phyloP scores from a whole-genome alignment of 1,140 invertebrate species.

The Bombus pyrosoma region DNA sequence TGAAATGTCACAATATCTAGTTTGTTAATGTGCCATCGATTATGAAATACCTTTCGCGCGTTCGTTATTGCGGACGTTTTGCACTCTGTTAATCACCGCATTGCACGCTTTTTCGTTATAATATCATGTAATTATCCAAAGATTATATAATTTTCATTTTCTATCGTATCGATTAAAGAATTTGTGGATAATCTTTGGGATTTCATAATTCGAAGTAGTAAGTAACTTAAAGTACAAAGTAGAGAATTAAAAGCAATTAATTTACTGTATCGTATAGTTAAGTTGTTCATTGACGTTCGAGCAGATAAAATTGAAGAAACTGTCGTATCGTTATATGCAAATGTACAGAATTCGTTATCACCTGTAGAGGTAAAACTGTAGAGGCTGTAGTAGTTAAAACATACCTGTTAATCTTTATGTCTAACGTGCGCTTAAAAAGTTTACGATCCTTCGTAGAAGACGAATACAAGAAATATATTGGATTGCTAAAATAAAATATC shows the following conservation, averaged over 20 bases:
- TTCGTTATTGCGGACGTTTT: background rate
- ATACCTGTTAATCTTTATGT: background rate
- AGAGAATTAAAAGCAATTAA: too few relatives aligned
- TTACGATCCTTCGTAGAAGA: background rate
- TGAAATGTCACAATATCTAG: conserved; percentile 45
- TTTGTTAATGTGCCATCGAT: conserved; percentile 30
- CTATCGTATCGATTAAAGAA: too few relatives aligned
- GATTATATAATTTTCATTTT: too few relatives aligned
- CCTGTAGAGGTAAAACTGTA: background rate
- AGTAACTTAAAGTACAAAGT: too few relatives aligned
- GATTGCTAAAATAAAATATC: too few relatives aligned
- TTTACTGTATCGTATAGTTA: too few relatives aligned
- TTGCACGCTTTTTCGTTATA: background rate
- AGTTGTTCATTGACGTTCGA: too few relatives aligned
- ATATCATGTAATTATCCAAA: background rate
- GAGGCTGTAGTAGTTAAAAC: background rate
- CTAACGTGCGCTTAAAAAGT: background rate
- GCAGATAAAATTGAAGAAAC: background rate
- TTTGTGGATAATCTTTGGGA: background rate
- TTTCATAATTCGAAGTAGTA: background rate
- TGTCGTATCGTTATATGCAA: background rate
- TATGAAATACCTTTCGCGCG: background rate
- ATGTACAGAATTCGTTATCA: background rate
- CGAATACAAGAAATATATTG: background rate
- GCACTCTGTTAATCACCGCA: background rate